Evolutionary conservation across 2,888 invertebrate species (phyloP).

Genomic region (Coenonympha glycerion): DNA sequence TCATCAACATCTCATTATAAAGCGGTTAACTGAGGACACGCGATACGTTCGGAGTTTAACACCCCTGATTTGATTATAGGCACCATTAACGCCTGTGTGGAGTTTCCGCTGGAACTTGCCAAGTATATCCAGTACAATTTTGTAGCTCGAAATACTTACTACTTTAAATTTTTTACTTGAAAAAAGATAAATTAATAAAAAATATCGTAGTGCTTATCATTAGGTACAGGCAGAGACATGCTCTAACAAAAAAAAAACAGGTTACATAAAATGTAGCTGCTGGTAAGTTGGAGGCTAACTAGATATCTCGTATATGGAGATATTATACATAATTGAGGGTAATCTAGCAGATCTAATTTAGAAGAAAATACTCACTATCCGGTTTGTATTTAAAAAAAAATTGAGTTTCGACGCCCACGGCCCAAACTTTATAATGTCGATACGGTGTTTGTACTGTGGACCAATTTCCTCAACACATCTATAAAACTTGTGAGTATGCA

Average conservation of each 20-base stretch:
- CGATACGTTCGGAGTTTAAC: constrained; percentile 29
- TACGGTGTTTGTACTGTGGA: constrained; percentile 2
- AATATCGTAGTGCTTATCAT: no score
- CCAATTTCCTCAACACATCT: constrained; percentile 2
- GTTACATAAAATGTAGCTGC: no score
- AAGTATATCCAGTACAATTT: constrained; percentile 1
- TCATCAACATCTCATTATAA: constrained; percentile 38
- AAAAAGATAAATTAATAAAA: no score
- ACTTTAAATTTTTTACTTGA: no score
- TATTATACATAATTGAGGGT: not conserved
- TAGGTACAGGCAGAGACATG: no score
- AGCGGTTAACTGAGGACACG: constrained; percentile 31
- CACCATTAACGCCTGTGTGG: constrained; percentile 23
- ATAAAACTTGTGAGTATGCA: constrained; percentile 9
- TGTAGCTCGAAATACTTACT: not conserved
- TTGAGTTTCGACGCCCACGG: not conserved
- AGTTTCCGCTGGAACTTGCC: constrained; percentile 5
- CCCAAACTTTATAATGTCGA: constrained; percentile 6
- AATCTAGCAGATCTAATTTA: no score
- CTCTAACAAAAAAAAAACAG: no score
- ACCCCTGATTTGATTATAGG: constrained; percentile 25
- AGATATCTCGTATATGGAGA: no score
- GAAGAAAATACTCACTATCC: not conserved
- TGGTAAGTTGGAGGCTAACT: no score
- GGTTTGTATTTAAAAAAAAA: not conserved